These are phyloP conservation scores for Pinctada fucata DNA, from an alignment of 2,888 invertebrate genomes.

Conservation along the genomic window DNA sequence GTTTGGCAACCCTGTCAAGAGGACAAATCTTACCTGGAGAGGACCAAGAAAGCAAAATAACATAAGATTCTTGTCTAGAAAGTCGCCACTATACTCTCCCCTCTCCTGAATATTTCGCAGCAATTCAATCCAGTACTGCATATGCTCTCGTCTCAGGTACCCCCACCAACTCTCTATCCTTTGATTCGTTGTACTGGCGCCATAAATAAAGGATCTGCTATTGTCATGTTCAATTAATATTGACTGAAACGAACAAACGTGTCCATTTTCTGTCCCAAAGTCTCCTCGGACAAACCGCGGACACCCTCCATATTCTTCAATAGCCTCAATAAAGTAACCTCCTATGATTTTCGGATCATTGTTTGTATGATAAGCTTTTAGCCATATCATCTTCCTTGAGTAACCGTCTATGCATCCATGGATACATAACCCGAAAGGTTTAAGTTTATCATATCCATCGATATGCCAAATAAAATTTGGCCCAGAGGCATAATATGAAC, in stretches of 20 bases:
- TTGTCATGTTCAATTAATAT: conserved; percentile 3
- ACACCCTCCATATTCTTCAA: conserved; percentile 20
- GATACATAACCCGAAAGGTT: conserved; percentile 36
- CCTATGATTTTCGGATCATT: conserved; percentile 33
- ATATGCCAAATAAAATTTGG: conserved; percentile 43
- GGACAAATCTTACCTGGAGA: too few species aligned
- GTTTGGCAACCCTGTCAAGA: too few species aligned
- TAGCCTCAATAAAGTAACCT: conserved; percentile 30
- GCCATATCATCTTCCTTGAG: conserved; percentile 34
- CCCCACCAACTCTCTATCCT: conserved; percentile 45
- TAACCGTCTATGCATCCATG: conserved; percentile 36
- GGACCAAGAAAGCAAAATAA: too few species aligned
- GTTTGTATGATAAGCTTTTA: conserved; percentile 34
- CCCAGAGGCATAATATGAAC: conserved; percentile 32
- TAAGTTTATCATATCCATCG: conserved; percentile 40
- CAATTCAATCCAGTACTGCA: conserved; percentile 39
- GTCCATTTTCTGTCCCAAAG: conserved; percentile 33
- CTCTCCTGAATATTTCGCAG: conserved; percentile 32
- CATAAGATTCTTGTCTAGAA: conserved; percentile 18
- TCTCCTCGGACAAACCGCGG: conserved; percentile 15
- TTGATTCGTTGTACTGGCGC: conserved; percentile 40
- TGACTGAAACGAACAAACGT: conserved; percentile 20
- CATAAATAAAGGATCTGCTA: conserved; percentile 18
- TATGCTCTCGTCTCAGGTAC: conserved; percentile 33
- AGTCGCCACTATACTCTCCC: conserved; percentile 25